These are phyloP conservation scores for Solenopsis fugax DNA, from an alignment of 1,140 invertebrate species.

Conservation along the genomic window DNA sequence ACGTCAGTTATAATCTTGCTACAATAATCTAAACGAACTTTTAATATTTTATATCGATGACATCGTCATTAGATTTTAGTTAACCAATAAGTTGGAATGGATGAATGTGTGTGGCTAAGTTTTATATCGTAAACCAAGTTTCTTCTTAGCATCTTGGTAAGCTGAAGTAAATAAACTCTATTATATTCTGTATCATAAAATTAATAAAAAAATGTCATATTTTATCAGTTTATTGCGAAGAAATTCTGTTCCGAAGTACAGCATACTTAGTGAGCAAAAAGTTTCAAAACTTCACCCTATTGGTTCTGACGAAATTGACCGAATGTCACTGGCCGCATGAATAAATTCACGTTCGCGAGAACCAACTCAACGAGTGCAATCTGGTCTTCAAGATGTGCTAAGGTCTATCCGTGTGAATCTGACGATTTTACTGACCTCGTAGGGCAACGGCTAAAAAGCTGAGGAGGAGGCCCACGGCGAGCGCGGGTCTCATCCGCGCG, in stretches of 20 bases:
- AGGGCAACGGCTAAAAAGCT: conserved; percentile 83
- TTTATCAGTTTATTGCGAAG: not conserved
- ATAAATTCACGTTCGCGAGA: not conserved
- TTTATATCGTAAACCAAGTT: no score
- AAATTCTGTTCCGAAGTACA: not conserved
- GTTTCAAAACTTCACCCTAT: not conserved
- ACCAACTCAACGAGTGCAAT: not conserved
- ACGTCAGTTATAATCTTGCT: not conserved
- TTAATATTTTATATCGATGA: not conserved
- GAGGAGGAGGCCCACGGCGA: conserved; percentile 83
- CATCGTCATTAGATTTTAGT: no score
- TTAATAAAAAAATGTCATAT: not conserved
- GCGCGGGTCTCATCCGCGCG: conserved; percentile 84
- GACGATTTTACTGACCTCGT: conserved; percentile 82
- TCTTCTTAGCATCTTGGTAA: no score
- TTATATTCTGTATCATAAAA: no score
- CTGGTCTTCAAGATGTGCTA: not conserved
- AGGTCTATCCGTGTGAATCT: not conserved
- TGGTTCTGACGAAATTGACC: not conserved
- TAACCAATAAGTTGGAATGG: no score
- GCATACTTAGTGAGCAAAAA: not conserved
- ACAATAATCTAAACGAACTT: not conserved
- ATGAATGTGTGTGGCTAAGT: no score
- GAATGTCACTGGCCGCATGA: conserved; percentile 1
- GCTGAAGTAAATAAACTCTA: no score